These are phyloP conservation scores for Lordiphosa mommai DNA, from an alignment of 1,140 invertebrate genomes.

Conservation along the genomic window DNA sequence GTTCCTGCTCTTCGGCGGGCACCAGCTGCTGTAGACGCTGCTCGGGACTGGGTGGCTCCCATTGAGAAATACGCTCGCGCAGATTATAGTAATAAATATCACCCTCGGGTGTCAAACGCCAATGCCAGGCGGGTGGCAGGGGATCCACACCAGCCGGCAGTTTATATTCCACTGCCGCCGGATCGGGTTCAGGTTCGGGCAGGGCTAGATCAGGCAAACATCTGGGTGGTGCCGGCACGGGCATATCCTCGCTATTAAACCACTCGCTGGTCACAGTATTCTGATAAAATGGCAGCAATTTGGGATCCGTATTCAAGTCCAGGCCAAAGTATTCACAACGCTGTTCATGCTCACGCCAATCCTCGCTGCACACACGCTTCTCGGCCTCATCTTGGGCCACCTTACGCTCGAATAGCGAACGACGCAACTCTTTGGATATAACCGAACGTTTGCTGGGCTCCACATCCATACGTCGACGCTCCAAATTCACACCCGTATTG, in stretches of 20 bases:
- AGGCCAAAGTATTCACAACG: slow-evolving; percentile 83
- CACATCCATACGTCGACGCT: slow-evolving; percentile 8
- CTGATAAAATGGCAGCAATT: slow-evolving; percentile 83
- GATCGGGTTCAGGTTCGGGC: slow-evolving; percentile 56
- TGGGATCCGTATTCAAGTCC: slow-evolving; percentile 82
- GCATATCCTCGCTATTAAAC: slow-evolving; percentile 79
- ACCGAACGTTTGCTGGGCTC: background rate
- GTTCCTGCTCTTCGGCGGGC: slow-evolving; percentile 32
- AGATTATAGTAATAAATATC: slow-evolving; percentile 95
- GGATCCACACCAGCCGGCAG: slow-evolving; percentile 81
- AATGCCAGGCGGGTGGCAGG: slow-evolving; percentile 93
- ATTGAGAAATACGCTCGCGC: slow-evolving; percentile 90
- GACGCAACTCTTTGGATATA: slow-evolving; percentile 77
- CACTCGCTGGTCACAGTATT: slow-evolving; percentile 83
- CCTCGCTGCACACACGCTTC: slow-evolving; percentile 82
- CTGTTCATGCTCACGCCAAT: slow-evolving; percentile 83
- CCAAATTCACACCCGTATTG: background rate
- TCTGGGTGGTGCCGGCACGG: slow-evolving; percentile 77
- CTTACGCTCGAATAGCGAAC: slow-evolving; percentile 88
- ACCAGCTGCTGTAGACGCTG: slow-evolving; percentile 56
- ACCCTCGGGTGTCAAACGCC: slow-evolving; percentile 88
- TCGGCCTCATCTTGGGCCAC: slow-evolving; percentile 86
- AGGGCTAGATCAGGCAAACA: slow-evolving; percentile 43
- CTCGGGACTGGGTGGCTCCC: slow-evolving; percentile 87
- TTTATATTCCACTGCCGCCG: slow-evolving; percentile 51